Evolutionary conservation across 2,888 invertebrate species (phyloP), one percentile per base, ranked within the genome.

Genomic region (Congeria kusceri): DNA sequence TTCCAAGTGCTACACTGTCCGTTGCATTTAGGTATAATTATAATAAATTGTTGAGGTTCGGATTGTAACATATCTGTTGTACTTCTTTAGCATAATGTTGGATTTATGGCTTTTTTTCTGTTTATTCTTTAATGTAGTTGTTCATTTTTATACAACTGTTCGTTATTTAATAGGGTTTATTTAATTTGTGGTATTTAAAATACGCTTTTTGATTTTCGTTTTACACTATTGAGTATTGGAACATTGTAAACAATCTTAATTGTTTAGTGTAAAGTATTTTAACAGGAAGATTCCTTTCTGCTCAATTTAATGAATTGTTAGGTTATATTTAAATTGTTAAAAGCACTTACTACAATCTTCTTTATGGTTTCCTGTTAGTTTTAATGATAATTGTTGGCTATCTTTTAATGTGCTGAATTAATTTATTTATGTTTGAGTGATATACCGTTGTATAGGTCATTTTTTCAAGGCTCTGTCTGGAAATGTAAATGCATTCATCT

Each of bases 41-140:
- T 13, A 39, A 39, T 67, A 20, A 75, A 58, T 68, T 32, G 46
- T 75, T 68, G 15, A 62, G 63, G 74, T 53, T 67, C 28, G 53
- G 67, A 68, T 59, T 68, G 59, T 47, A 58, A 44, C 25, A 64
- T 64, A 29, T 64, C 49, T 64, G 47, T 28, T 32, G 61, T 68
- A 47, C 44, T 53, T 57, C 61, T 70, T 70, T 25, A 20, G 39
- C 39, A 39, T 39, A 39, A 39, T 39, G 39, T 39, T 39, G 3
- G 15, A 39, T 39, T 11, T 39, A 39, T 39, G 39, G 39, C 39
- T 39, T 39, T 9, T 39, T 11, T 39, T 39, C 15, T 39, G 9
- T 15, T 15, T 39, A 39, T 39, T 11, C 15, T 39, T 39, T 39
- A 39, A 39, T 39, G 39, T 39, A 39, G 39, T 39, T 39, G 39